Percentiles rank a stretch among this genome's conserved stretches.
phyloP scores from a whole-genome alignment of 2,888 invertebrate species.

The Tinea trinotella region DNA sequence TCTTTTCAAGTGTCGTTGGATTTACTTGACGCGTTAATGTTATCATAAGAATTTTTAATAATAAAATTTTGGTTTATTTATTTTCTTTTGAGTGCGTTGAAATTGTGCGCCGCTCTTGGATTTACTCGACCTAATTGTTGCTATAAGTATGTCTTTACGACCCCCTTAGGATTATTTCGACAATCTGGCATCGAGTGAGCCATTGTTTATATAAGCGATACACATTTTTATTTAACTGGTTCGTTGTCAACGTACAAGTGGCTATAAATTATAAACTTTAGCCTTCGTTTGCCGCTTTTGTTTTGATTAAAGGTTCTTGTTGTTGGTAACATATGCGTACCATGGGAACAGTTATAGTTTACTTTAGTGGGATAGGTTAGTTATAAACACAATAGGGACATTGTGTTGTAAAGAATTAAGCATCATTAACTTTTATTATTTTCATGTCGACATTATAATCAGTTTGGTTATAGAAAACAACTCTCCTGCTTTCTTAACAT shows the following conservation, averaged over 20 bases:
- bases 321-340: slow-evolving; percentile 46
- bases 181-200: slow-evolving; percentile 30
- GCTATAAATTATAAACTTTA: slow-evolving; percentile 64
- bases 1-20: slow-evolving; percentile 44
- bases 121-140: slow-evolving; percentile 6
- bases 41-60: slow-evolving; percentile 16
- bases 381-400: slow-evolving; percentile 21
- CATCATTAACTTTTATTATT: neutral
- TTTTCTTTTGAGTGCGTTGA: slow-evolving; percentile 8
- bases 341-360: slow-evolving; percentile 50
- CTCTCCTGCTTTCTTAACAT: too few species aligned
- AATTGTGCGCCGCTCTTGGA: neutral
- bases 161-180: neutral
- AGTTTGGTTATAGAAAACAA: too few species aligned
- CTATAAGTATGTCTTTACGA: slow-evolving; percentile 2
- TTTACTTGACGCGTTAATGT: slow-evolving; percentile 27
- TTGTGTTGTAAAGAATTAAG: neutral
- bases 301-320: slow-evolving; percentile 51
- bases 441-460: too few species aligned
- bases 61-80: slow-evolving; percentile 12
- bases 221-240: slow-evolving; percentile 41
- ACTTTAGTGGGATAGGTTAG: slow-evolving; percentile 29
- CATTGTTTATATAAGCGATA: slow-evolving; percentile 53
- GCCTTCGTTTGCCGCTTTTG: slow-evolving; percentile 55
- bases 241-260: slow-evolving; percentile 56